Conservation (phyloP, 2,888 invertebrate genomes). For the Tipula vernalis region DNA sequence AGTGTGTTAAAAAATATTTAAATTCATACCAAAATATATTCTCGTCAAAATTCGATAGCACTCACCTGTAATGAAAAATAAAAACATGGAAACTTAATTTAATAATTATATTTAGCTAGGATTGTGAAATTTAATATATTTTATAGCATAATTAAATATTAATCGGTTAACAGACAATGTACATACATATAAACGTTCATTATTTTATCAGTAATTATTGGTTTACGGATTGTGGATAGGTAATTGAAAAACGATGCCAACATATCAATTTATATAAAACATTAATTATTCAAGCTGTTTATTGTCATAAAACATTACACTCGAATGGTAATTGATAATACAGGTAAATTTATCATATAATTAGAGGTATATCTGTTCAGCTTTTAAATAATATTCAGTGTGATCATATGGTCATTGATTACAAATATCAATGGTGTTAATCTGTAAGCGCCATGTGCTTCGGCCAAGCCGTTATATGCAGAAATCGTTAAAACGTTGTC, state of each 20-base stretch:
- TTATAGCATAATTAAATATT: not conserved
- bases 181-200: not conserved
- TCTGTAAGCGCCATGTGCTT: too few species aligned
- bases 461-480: too few species aligned
- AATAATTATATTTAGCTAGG: not conserved
- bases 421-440: too few species aligned
- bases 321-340: not conserved
- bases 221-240: not conserved
- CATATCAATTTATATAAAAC: not conserved
- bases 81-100: not conserved
- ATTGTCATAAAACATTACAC: not conserved
- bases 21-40: not conserved
- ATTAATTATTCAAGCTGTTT: not conserved
- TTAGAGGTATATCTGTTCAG: too few species aligned
- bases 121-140: not conserved
- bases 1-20: not conserved
- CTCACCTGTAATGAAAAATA: not conserved
- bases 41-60: not conserved
- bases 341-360: too few species aligned
- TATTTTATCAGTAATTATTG: not conserved
- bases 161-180: not conserved
- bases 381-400: too few species aligned
- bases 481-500: too few species aligned
- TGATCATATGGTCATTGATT: too few species aligned
- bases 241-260: not conserved